Evolutionary conservation across 1,140 invertebrate species (phyloP).

Genomic region (Drosophila rufa): DNA sequence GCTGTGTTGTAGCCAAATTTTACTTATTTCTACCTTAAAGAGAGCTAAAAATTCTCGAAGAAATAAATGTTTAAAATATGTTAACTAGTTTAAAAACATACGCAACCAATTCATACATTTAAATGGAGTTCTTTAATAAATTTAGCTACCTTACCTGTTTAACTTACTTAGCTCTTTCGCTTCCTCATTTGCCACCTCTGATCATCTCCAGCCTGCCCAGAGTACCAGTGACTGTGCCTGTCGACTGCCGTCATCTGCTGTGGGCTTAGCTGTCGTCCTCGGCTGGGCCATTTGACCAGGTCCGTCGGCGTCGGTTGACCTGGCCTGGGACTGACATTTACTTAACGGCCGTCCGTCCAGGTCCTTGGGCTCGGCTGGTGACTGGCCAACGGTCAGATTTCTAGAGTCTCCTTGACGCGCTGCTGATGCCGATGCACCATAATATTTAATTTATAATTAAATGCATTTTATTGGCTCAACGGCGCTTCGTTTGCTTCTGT

Average conservation of each 20-base stretch:
- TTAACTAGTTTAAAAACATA: too few species aligned
- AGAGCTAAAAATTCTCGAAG: too few species aligned
- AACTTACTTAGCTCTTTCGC: too few species aligned
- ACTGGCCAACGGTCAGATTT: slow-evolving; percentile 32
- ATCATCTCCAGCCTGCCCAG: not conserved
- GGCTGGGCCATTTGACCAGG: slow-evolving; percentile 29
- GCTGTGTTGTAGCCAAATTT: slow-evolving; percentile 3
- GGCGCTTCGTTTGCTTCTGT: slow-evolving; percentile 1
- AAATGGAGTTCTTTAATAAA: too few species aligned
- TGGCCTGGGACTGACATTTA: slow-evolving; percentile 52
- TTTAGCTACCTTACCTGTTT: too few species aligned
- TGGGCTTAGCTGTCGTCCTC: slow-evolving; percentile 62
- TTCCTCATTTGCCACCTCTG: not conserved
- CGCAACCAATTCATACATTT: too few species aligned
- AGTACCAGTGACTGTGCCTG: slow-evolving; percentile 11
- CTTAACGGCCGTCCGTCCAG: slow-evolving; percentile 36
- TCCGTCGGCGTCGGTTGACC: slow-evolving; percentile 31
- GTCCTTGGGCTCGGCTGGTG: slow-evolving; percentile 4
- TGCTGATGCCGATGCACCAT: slow-evolving; percentile 35
- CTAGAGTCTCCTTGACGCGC: slow-evolving; percentile 21
- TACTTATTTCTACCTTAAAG: too few species aligned
- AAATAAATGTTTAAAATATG: too few species aligned
- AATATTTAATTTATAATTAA: slow-evolving; percentile 65
- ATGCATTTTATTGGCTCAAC: slow-evolving; percentile 31
- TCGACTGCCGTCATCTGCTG: slow-evolving; percentile 40